Evolutionary conservation across 2,113 vertebrate species (phyloP), one percentile per base, ranked within the genome.

Genomic region (Bubo blakistoni): DNA sequence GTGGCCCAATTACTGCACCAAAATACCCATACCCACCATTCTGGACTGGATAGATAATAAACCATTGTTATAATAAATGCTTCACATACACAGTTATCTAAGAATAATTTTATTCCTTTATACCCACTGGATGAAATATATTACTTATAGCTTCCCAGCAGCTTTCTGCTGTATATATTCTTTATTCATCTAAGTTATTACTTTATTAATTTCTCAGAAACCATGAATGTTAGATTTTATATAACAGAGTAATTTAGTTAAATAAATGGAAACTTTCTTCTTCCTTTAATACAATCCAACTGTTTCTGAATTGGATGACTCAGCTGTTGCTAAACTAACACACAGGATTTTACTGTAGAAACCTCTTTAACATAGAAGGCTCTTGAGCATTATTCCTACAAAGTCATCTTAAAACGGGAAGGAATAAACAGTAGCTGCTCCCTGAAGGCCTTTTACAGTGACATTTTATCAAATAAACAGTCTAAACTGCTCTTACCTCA

Each of bases 401-500:
- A 63, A 91, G 17, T 16, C 26, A 46, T 55, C 40, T 88, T 90
- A 89, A 81, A 87, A 63, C 7, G 13, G 71, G 36, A 90, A 95
- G 57, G 29, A 91, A 94, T 73, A 87, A 86, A 59, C 52, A 85
- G 57, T 22, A 52, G 52, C 38, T 74, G 27, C 30, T 96, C 85
- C 79, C 82, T 69, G 29, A 94, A 89, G 69, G 65, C 32, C 44
- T 76, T 65, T 78, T 82, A 85, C 25, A 58, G 66, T 11, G 42
- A 92, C 38, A 42, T 77, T 96, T 91, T 26, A 85, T 51, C 46
- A 81, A 85, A 88, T 61, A 58, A 90, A 55, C 13, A 38, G 47
- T 69, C 52, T 93, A 42, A 94, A 90, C 29, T 59, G 27, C 18
- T 85, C 97, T 97, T 97, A 99, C 99, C 98, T 99, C 99, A 93